Percentiles rank a stretch among this genome's conserved stretches.
These are phyloP conservation scores for Rhegmatorhina hoffmannsi DNA, from an alignment of 2,113 vertebrate species.

Conservation along the genomic window DNA sequence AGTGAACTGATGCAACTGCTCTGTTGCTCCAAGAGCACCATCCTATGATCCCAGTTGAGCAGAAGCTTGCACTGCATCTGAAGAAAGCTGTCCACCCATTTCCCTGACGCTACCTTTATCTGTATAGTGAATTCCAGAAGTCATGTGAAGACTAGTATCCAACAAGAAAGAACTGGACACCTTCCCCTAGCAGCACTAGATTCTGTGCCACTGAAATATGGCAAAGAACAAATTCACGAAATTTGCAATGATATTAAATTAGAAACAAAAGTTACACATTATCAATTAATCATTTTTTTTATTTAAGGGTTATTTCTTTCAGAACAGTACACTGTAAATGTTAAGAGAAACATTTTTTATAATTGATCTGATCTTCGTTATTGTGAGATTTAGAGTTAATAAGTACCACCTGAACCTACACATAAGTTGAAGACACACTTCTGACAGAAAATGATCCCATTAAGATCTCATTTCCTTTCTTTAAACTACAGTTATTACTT, in stretches of 20 bases:
- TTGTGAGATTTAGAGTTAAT: background rate
- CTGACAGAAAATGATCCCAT: background rate
- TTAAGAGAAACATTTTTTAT: background rate
- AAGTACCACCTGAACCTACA: background rate
- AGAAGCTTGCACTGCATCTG: background rate
- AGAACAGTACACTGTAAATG: background rate
- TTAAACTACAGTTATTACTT: background rate
- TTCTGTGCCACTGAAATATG: background rate
- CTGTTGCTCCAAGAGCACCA: background rate
- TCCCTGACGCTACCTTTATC: background rate
- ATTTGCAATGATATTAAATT: background rate
- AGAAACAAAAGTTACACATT: background rate
- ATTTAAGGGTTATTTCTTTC: background rate
- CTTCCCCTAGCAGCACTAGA: background rate
- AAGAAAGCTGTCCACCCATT: background rate
- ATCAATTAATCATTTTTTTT: background rate
- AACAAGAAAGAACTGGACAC: background rate
- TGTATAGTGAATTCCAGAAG: background rate
- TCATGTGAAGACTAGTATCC: fast-evolving
- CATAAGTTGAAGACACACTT: background rate
- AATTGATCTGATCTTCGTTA: background rate
- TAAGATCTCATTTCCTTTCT: background rate
- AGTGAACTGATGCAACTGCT: fast-evolving
- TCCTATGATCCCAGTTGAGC: fast-evolving
- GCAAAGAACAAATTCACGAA: background rate